These are phyloP conservation scores for Slavum lentiscoides DNA, from an alignment of 2,888 invertebrate species.

Conservation along the genomic window DNA sequence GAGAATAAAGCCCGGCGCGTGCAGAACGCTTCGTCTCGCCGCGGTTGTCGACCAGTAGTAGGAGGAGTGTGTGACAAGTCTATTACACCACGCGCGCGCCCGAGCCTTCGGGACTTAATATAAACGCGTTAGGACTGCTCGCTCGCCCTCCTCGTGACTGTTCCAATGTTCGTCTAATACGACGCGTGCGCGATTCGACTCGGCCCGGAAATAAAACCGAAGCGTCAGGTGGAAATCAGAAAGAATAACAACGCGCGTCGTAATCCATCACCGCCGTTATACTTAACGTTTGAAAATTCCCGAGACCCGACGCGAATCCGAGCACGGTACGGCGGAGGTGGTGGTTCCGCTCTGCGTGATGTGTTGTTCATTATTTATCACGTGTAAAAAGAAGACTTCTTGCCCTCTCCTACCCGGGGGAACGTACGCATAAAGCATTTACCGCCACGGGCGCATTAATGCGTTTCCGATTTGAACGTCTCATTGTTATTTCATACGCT, in stretches of 20 bases:
- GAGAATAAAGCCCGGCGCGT: too few relatives aligned
- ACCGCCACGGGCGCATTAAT: too few relatives aligned
- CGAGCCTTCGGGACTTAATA: background rate
- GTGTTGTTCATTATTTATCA: conserved; percentile 17
- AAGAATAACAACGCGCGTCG: conserved; percentile 21
- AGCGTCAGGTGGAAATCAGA: conserved; percentile 39
- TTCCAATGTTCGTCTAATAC: conserved; percentile 39
- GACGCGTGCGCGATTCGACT: conserved; percentile 13
- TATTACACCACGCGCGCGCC: conserved; percentile 41
- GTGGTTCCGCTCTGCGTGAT: background rate
- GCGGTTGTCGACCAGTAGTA: background rate
- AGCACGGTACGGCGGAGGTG: too few relatives aligned
- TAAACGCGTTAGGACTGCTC: conserved; percentile 44
- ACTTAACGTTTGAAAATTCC: conserved; percentile 13
- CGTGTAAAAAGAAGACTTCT: too few relatives aligned
- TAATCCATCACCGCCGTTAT: conserved; percentile 33
- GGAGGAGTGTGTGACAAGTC: conserved; percentile 35
- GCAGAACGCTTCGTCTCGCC: background rate
- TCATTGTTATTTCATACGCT: too few relatives aligned
- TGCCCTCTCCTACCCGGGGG: too few relatives aligned
- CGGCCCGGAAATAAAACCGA: conserved; percentile 26
- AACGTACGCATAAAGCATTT: too few relatives aligned
- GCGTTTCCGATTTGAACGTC: too few relatives aligned
- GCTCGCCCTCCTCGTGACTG: conserved; percentile 13
- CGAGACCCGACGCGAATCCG: background rate